phyloP scores from a whole-genome alignment of 2,888 invertebrate species.

The Synergus gifuensis region DNA sequence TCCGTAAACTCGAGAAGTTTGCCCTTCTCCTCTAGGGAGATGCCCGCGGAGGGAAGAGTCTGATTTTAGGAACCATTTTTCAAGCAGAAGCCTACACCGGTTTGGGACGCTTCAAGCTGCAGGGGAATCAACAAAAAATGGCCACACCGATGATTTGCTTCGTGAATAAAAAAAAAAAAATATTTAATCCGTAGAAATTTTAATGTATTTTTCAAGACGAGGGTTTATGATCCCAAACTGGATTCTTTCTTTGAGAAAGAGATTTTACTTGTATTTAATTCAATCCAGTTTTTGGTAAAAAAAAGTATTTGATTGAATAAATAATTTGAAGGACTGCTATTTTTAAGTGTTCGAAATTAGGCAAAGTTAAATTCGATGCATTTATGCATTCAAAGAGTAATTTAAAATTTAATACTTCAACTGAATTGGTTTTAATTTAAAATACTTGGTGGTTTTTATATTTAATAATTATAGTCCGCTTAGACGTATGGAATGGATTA shows the following conservation, averaged over 20 bases:
- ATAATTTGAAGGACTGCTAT: not conserved
- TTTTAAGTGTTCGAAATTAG: not conserved
- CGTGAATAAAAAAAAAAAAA: not conserved
- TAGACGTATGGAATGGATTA: no score
- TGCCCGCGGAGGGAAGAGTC: conserved; percentile 39
- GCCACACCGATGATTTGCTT: conserved; percentile 1
- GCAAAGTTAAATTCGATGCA: not conserved
- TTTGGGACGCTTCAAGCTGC: conserved; percentile 12
- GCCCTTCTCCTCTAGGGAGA: conserved; percentile 46
- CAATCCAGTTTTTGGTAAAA: not conserved
- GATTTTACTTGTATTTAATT: not conserved
- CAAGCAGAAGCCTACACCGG: conserved; percentile 45
- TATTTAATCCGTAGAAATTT: conserved; percentile 3
- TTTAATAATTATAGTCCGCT: no score
- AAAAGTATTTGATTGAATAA: not conserved
- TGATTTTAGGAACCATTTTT: conserved; percentile 54
- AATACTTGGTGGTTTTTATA: no score
- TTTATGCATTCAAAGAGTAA: not conserved
- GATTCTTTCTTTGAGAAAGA: not conserved
- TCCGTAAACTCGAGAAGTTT: conserved; percentile 60
- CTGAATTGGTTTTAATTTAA: no score
- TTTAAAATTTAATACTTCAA: not conserved
- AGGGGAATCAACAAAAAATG: conserved; percentile 17
- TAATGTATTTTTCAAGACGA: conserved; percentile 18
- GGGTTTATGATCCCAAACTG: not conserved